Conservation (phyloP, 2,113 vertebrate genomes). For the Catharus minimus region DNA sequence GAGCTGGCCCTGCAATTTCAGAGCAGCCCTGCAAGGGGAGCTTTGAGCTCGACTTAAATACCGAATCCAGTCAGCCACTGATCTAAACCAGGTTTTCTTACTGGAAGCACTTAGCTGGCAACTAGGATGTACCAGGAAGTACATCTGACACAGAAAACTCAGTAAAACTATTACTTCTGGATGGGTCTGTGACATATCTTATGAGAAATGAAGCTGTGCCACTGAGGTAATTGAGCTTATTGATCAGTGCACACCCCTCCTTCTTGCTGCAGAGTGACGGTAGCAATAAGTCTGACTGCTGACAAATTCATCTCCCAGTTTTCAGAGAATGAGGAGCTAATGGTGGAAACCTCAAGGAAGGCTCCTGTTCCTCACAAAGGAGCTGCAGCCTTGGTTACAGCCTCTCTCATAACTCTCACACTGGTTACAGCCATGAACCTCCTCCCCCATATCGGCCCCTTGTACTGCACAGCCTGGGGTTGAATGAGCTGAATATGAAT, state of each 20-base stretch:
- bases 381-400: not conserved
- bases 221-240: not conserved
- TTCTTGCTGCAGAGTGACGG: not conserved
- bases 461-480: not conserved
- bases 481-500: not conserved
- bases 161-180: not conserved
- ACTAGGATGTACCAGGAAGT: not conserved
- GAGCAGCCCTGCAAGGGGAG: not conserved
- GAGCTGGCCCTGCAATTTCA: not conserved
- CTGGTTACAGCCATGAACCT: not conserved
- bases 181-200: not conserved
- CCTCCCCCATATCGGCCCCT: rapidly evolving
- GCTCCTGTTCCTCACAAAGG: not conserved
- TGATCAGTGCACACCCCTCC: not conserved
- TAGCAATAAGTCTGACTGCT: not conserved
- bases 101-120: not conserved
- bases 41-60: not conserved
- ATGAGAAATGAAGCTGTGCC: not conserved
- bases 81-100: not conserved
- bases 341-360: not conserved
- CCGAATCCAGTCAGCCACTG: not conserved
- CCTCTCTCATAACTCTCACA: not conserved
- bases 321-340: not conserved
- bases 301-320: not conserved
- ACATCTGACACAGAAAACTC: not conserved